A percentile compares a stretch with the other conserved stretches of the same genome.
Evolutionary conservation across 2,888 invertebrate species (phyloP).

Genomic region (Oxycera nigricornis): DNA sequence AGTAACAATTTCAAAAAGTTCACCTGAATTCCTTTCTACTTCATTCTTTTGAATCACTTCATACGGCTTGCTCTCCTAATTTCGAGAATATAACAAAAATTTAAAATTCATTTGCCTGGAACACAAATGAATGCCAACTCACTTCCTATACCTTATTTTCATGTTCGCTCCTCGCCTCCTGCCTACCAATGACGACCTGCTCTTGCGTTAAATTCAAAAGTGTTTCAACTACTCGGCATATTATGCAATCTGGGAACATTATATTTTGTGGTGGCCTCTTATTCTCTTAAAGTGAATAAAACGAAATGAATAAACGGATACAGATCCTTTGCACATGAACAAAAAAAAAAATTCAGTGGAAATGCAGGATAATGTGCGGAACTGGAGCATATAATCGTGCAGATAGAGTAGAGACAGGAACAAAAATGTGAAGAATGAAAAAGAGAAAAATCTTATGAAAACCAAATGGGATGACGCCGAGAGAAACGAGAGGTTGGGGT

Average conservation of each 20-base stretch:
- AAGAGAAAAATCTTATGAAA: neutral
- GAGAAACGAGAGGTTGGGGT: neutral
- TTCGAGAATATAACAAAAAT: neutral
- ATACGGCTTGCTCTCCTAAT: neutral
- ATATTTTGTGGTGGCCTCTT: conserved; percentile 38
- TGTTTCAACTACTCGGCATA: conserved; percentile 31
- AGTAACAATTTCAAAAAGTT: neutral
- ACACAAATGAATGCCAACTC: conserved; percentile 25
- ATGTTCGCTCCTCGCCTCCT: neutral
- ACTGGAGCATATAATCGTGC: conserved; percentile 36
- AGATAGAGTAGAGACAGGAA: conserved; percentile 25
- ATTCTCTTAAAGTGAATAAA: conserved; percentile 39
- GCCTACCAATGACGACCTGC: conserved; percentile 17
- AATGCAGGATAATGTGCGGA: conserved; percentile 35
- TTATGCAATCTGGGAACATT: conserved; percentile 37
- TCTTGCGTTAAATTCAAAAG: conserved; percentile 35
- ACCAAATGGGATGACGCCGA: neutral
- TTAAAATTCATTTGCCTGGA: conserved; percentile 38
- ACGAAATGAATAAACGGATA: conserved; percentile 40
- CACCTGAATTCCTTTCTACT: neutral
- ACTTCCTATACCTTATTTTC: neutral
- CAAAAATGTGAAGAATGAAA: conserved; percentile 14
- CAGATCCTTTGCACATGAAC: conserved; percentile 32
- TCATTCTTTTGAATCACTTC: neutral
- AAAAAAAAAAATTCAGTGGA: conserved; percentile 3